Evolutionary conservation across 92 coral and sea anemone species (phyloP).

Genomic region (Metridium senile): DNA sequence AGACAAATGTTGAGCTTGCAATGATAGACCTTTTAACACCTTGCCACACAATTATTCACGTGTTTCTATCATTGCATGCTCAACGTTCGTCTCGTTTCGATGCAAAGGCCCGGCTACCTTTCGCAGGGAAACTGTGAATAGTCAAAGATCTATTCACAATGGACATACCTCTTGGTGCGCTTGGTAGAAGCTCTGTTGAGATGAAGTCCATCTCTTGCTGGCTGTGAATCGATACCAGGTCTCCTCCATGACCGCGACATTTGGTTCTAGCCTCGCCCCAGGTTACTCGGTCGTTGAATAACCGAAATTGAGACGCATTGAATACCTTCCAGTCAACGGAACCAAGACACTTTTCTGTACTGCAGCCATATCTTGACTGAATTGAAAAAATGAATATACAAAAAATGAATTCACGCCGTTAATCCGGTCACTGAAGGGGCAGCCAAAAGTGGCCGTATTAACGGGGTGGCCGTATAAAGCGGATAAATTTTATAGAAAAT

Average conservation of each 20-base stretch:
- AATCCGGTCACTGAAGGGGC: too few species aligned
- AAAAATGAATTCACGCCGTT: too few species aligned
- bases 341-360: constrained; percentile 2
- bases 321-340: not conserved
- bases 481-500: too few species aligned
- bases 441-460: too few species aligned
- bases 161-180: not conserved
- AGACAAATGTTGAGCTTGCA: too few species aligned
- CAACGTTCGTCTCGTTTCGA: too few species aligned
- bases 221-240: constrained; percentile 3
- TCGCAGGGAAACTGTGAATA: too few species aligned
- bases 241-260: constrained; percentile 9
- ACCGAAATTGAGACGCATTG: constrained; percentile 10
- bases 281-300: constrained; percentile 13
- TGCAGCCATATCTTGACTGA: constrained; percentile 11
- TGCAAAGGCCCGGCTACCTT: not conserved
- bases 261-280: constrained; percentile 14
- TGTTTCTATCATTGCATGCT: too few species aligned
- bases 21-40: too few species aligned
- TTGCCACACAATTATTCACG: too few species aligned
- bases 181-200: not conserved
- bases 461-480: too few species aligned
- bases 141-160: not conserved
- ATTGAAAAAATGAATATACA: too few species aligned
- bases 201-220: not conserved